Evolutionary conservation across 1,140 invertebrate genomes (phyloP), one percentile per base, ranked within the genome.

Genomic region (Pectinophora gossypiella): DNA sequence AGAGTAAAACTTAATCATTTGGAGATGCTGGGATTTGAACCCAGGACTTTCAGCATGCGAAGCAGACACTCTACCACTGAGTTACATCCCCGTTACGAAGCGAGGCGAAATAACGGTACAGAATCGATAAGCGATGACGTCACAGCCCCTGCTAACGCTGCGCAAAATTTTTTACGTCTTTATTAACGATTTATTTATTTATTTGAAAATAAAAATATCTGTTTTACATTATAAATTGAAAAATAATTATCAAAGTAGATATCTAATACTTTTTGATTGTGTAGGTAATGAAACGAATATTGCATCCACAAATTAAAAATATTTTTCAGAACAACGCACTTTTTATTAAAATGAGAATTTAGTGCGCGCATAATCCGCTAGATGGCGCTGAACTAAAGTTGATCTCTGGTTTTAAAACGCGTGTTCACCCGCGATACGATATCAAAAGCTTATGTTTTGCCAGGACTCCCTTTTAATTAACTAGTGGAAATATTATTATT

Each of bases 51-150:
- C 89, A 87, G 89, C 90, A 90, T 90, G 90, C 90, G 89, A 90
- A 90, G 90, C 90, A 89, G 89, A 90, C 90, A 90, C 90, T 90
- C 90, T 90, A 91, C 90, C 90, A 90, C 90, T 91, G 90, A 91
- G 90, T 90, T 91, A 91, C 89, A 90, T 87, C 90, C 90, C 90
- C 90, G 42, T 9, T 40, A 15, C 7, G 13, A 1, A 16, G n/a
- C 1, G 16, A 6, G 38, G n/a, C 38, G 38, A 40, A 40, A 40
- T 40, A 40, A 15, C 38, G 38, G 15, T 16, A 16, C 38, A n/a
- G 13, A 13, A 6, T 2, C 3, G 2, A 6, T 7, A 15, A 10
- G 38, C 7, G n/a, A 19, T 19, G 13, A 40, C 38, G 38, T 40
- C 38, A 40, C 38, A 16, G 1, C n/a, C n/a, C n/a, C n/a, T n/a